A percentile compares a stretch with the other conserved stretches of the same genome.
Conservation (phyloP, 1,140 invertebrate genomes). For the Alviniconcha marisindica region DNA sequence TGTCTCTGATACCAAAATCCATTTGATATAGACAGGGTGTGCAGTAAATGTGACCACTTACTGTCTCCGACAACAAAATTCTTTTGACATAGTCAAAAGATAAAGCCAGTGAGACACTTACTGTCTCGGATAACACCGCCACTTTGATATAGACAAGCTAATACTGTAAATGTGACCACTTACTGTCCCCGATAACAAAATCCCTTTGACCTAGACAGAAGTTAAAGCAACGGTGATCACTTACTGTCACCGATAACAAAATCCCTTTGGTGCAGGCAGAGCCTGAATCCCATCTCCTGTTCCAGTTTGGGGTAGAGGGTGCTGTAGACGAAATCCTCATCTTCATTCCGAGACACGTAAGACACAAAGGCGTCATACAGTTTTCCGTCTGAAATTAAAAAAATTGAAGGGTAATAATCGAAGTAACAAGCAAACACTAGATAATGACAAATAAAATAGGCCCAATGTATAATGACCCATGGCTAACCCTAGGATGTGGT, state of each 20-base stretch:
- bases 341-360: conserved; percentile 24
- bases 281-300: conserved; percentile 44
- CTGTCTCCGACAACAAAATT: not conserved
- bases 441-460: no score
- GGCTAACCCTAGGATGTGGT: no score
- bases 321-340: conserved; percentile 45
- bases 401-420: no score
- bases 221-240: not conserved
- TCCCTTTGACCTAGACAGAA: not conserved
- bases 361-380: conserved; percentile 54
- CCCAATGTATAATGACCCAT: no score
- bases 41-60: not conserved
- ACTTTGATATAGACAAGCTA: no score
- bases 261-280: conserved; percentile 53
- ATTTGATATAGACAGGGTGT: no score
- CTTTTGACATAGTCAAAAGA: no score
- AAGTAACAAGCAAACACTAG: no score
- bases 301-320: conserved; percentile 43
- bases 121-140: no score
- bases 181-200: not conserved
- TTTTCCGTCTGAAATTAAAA: conserved; percentile 52
- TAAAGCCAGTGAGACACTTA: no score
- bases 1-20: no score
- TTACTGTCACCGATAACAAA: conserved; percentile 45
- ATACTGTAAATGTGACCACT: not conserved